A percentile compares a stretch with the other conserved stretches of the same genome.
Conservation (phyloP, 2,888 invertebrate species). For the Drosophila suboccidentalis region DNA sequence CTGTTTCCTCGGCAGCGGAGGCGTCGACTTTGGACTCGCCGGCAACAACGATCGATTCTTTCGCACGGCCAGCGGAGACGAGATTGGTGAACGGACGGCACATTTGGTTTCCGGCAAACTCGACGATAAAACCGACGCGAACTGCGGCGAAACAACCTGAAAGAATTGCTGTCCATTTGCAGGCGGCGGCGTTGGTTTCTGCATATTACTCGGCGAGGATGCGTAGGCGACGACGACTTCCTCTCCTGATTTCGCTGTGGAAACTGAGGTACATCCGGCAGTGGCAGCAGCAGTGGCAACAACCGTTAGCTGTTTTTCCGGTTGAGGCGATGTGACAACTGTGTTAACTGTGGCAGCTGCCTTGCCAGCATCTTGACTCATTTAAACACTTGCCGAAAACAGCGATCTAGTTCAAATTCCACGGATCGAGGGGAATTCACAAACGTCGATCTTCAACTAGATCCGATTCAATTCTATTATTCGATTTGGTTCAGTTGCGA, state of each 20-base stretch:
- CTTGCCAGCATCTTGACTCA: conserved; percentile 84
- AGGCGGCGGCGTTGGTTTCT: conserved; percentile 63
- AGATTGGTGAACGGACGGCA: conserved; percentile 78
- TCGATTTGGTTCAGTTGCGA: conserved; percentile 1
- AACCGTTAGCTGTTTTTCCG: conserved; percentile 32
- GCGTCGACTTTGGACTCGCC: conserved; percentile 81
- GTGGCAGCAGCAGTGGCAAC: background rate
- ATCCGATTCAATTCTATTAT: background rate
- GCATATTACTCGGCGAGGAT: conserved; percentile 49
- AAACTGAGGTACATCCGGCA: background rate
- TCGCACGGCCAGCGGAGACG: conserved; percentile 77
- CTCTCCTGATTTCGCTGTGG: conserved; percentile 36
- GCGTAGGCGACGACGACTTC: conserved; percentile 36
- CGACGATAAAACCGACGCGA: conserved; percentile 76
- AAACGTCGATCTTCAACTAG: background rate
- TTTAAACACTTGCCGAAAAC: conserved; percentile 54
- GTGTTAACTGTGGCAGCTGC: conserved; percentile 14
- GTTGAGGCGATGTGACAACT: conserved; percentile 22
- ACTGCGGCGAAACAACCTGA: conserved; percentile 81
- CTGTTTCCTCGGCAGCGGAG: conserved; percentile 79
- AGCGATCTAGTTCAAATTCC: conserved; percentile 6
- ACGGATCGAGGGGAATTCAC: background rate
- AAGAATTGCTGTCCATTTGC: conserved; percentile 72
- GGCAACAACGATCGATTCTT: conserved; percentile 76
- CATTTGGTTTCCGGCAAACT: conserved; percentile 77